A percentile compares a stretch with the other conserved stretches of the same genome.
These are phyloP conservation scores for Mixornis gularis DNA, from an alignment of 2,113 vertebrate species.

Conservation along the genomic window DNA sequence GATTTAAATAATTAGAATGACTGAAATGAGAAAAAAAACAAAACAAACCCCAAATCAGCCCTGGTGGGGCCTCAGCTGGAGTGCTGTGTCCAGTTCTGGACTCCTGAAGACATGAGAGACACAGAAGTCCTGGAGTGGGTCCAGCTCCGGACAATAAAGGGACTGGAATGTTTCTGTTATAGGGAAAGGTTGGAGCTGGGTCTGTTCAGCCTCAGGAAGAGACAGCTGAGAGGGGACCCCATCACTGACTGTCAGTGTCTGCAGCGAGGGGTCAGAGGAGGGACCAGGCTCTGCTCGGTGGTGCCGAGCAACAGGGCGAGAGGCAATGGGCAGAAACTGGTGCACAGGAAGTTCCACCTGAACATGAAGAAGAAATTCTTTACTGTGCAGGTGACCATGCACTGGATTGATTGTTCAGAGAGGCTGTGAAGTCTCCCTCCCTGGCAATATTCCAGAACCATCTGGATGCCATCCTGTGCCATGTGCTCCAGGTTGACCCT, in stretches of 20 bases:
- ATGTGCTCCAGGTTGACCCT: background rate
- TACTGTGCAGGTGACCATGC: rapidly evolving
- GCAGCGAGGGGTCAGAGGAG: background rate
- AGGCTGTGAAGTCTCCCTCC: background rate
- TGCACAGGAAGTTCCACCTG: background rate
- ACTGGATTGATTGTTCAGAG: background rate
- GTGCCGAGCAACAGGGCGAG: rapidly evolving
- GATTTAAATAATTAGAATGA: background rate
- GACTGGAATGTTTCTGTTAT: background rate
- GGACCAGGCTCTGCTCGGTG: background rate
- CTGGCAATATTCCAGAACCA: background rate
- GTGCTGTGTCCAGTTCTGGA: background rate
- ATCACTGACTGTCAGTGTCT: background rate
- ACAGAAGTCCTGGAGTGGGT: background rate
- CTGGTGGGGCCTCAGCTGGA: background rate
- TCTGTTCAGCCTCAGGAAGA: background rate
- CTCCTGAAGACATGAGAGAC: background rate
- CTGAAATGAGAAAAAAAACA: background rate
- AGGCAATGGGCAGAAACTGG: rapidly evolving
- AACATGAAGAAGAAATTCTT: background rate
- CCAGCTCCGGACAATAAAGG: background rate
- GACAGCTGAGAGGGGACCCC: too few species aligned
- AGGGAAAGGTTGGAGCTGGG: background rate
- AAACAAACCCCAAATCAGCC: background rate
- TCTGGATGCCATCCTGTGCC: background rate